Conservation (phyloP, 1,140 invertebrate genomes). For the Sogatella furcifera region DNA sequence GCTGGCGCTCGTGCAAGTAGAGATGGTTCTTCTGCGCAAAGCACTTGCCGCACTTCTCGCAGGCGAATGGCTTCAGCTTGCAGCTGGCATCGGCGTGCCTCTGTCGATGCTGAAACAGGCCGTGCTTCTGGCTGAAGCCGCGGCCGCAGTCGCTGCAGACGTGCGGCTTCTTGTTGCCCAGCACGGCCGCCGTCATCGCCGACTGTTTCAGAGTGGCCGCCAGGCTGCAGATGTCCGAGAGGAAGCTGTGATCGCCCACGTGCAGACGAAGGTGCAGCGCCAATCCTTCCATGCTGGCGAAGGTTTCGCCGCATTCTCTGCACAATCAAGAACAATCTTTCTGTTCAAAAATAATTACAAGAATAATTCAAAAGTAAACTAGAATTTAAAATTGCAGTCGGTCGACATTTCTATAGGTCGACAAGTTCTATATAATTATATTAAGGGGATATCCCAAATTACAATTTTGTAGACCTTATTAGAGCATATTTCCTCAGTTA, state of each 20-base stretch:
- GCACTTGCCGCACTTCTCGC: constrained; percentile 72
- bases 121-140: constrained; percentile 72
- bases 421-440: too few species aligned
- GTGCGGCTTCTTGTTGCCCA: constrained; percentile 53
- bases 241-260: constrained; percentile 69
- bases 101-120: constrained; percentile 60
- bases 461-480: too few species aligned
- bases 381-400: too few species aligned
- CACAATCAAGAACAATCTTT: not conserved
- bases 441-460: too few species aligned
- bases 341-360: too few species aligned
- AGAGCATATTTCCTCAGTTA: too few species aligned
- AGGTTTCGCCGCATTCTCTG: constrained; percentile 52
- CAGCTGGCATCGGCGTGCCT: constrained; percentile 67
- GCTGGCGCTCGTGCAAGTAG: constrained; percentile 65
- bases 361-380: too few species aligned
- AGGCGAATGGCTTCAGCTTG: constrained; percentile 66
- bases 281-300: constrained; percentile 58
- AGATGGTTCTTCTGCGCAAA: constrained; percentile 80
- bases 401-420: too few species aligned
- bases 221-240: constrained; percentile 73
- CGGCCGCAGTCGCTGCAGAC: constrained; percentile 73
- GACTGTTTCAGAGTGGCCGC: constrained; percentile 53
- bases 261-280: constrained; percentile 70
- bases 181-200: constrained; percentile 23